Evolutionary conservation across 2,888 invertebrate species (phyloP).

Genomic region (Ischnura elegans): DNA sequence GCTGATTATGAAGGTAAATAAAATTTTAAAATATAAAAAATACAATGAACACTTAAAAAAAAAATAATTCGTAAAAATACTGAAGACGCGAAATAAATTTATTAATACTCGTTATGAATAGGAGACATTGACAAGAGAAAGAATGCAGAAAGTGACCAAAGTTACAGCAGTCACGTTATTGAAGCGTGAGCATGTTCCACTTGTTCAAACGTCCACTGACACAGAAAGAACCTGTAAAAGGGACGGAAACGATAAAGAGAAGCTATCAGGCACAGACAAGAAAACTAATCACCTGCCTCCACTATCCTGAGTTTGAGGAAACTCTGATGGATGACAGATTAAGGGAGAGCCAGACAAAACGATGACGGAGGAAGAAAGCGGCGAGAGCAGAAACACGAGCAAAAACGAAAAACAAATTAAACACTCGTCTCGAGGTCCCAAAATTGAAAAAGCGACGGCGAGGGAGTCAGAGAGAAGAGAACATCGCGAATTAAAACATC

Average conservation of each 20-base stretch:
- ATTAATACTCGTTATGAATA: no score
- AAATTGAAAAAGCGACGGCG: constrained; percentile 36
- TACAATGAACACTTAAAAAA: no score
- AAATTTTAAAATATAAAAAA: no score
- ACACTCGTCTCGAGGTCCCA: background rate
- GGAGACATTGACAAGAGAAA: no score
- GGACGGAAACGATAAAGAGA: background rate
- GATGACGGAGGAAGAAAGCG: background rate
- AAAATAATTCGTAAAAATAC: no score
- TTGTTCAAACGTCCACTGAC: no score
- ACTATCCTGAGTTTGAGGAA: background rate
- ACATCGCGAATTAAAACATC: constrained; percentile 50
- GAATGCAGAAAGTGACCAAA: no score
- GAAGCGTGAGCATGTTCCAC: no score
- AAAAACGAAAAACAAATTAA: background rate
- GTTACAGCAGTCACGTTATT: no score
- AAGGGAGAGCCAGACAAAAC: background rate
- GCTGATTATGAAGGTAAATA: no score
- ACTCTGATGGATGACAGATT: background rate
- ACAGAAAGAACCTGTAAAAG: background rate
- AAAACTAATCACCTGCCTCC: background rate
- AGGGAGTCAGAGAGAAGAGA: background rate
- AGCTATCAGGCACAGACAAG: background rate
- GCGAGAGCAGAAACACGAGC: background rate
- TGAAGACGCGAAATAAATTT: no score